Conservation (phyloP, 2,113 vertebrate species). For the Paratilapia polleni region DNA sequence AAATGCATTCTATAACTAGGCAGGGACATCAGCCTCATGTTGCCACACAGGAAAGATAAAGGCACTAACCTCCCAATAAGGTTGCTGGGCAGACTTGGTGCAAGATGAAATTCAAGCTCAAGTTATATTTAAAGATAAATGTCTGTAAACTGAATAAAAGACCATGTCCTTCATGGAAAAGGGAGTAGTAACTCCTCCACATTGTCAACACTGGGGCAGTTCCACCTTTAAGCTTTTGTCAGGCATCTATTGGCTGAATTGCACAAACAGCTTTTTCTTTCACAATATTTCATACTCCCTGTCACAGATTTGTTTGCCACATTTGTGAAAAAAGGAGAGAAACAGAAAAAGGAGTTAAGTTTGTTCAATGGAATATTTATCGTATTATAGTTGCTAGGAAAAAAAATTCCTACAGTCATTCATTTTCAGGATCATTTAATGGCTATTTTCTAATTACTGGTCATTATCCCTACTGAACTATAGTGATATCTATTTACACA, state of each 20-base stretch:
- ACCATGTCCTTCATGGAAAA: not conserved
- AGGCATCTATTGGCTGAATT: not conserved
- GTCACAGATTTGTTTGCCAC: not conserved
- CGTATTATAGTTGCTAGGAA: not conserved
- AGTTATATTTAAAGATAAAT: not conserved
- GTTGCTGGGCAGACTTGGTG: not conserved
- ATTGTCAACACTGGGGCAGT: not conserved
- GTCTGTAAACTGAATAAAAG: not conserved
- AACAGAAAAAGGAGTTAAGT: not conserved
- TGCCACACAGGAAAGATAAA: not conserved
- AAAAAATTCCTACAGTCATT: not conserved
- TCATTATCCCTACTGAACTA: fast-evolving
- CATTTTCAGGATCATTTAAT: not conserved
- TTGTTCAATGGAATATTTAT: not conserved
- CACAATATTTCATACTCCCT: not conserved
- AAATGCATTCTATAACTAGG: not conserved
- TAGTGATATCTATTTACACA: not conserved
- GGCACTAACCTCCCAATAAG: not conserved
- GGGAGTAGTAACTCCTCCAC: not conserved
- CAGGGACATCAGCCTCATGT: not conserved
- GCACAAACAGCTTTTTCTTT: not conserved
- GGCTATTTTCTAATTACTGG: too few relatives aligned
- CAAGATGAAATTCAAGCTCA: not conserved
- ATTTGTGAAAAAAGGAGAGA: not conserved
- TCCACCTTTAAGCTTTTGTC: not conserved